These are phyloP conservation scores for Pachydiplax longipennis DNA, from an alignment of 2,888 invertebrate genomes.

Conservation along the genomic window DNA sequence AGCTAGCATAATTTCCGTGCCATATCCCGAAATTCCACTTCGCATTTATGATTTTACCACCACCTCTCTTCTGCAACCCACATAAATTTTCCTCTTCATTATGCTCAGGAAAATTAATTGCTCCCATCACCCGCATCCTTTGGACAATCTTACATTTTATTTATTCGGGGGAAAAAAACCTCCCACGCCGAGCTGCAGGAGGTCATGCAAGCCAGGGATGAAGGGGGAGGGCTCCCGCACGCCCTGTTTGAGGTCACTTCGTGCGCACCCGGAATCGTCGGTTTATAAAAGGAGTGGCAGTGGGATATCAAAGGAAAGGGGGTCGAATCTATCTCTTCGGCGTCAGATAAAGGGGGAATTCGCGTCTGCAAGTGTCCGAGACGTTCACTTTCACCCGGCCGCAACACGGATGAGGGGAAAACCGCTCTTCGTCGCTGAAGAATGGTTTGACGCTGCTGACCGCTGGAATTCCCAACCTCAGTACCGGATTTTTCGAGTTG, in stretches of 20 bases:
- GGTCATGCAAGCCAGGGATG: neutral
- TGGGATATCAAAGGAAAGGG: neutral
- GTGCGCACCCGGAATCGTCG: neutral
- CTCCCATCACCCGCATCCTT: neutral
- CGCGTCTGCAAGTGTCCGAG: neutral
- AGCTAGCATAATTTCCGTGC: too few species aligned
- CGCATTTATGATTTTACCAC: neutral
- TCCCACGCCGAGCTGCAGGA: constrained; percentile 5
- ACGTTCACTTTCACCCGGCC: neutral
- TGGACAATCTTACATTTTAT: neutral
- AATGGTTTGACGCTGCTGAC: too few species aligned
- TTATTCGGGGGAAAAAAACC: neutral
- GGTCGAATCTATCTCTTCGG: neutral
- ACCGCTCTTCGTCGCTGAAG: neutral
- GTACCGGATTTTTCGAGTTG: too few species aligned
- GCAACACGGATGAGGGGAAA: neutral
- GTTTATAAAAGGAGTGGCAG: neutral
- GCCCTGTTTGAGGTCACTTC: neutral
- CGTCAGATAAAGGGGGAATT: neutral
- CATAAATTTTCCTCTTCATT: neutral
- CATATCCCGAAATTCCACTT: too few species aligned
- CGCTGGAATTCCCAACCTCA: too few species aligned
- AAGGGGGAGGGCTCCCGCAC: neutral
- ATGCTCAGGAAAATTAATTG: neutral
- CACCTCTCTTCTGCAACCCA: neutral